Evolutionary conservation across 2,797 vertebrate genomes (phyloP), one percentile per base, ranked within the genome.

Genomic region (Pipistrellus pygmaeus): DNA sequence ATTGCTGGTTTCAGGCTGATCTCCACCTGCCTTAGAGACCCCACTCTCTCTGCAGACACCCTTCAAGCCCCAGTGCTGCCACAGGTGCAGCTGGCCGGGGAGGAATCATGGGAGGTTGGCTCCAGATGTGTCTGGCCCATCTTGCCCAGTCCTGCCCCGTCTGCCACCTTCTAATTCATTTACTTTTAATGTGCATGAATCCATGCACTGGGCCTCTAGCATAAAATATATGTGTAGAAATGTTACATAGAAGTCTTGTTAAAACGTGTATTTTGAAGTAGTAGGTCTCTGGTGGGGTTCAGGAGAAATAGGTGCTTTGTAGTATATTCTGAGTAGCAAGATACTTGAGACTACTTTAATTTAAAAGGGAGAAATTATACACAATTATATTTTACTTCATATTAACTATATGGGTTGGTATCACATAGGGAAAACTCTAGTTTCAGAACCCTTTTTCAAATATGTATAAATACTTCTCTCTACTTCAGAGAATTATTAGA

Each of bases 341-440:
- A 75, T 35, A 14, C 48, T 78, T 69, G 23, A 94, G n/a, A 84
- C 68, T 87, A 60, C 25, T 60, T 27, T 60, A 60, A 53, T 69
- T 86, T 38, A 7, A 15, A 83, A 86, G 23, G 62, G 4, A 44
- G n/a, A 75, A 94, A 86, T 91, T 75, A 35, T 23, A 78, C 5
- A 8, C 41, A 82, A 48, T 35, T 82, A 20, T 32, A 88, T 32
- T 94, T 85, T 81, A 38, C 77, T 77, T 78, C 30, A 89, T 80
- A 66, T 69, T 20, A 77, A 83, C 66, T 83, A 30, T 15, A 60
- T 71, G 6, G 8, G 17, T 77, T 73, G 20, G 41, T 25, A 76
- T 9, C 68, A 4, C 3, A 64, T 23, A 76, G 4, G 18, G 57
- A 77, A 62, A 69, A 78, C 15, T 69, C 38, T 17, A 82, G 25